Conservation (phyloP, 2,888 invertebrate genomes). For the Chrysotoxum bicinctum region DNA sequence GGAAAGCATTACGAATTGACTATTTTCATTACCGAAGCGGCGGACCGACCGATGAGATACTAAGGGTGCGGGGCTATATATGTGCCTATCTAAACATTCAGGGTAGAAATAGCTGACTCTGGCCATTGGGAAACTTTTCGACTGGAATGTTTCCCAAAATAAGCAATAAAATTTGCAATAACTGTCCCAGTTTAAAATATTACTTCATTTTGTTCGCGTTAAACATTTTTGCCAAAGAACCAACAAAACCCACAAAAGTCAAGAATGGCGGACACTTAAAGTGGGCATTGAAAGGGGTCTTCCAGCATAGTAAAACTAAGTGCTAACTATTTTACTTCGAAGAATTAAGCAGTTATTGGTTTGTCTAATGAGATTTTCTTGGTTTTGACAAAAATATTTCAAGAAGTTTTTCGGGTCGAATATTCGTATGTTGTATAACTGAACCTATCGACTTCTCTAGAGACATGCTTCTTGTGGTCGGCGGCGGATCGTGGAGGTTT, state of each 20-base stretch:
- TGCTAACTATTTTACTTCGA: conserved; percentile 58
- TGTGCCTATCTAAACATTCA: background rate
- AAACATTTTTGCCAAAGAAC: conserved; percentile 24
- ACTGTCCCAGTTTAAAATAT: conserved; percentile 72
- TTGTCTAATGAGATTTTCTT: conserved; percentile 80
- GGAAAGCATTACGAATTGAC: conserved; percentile 68
- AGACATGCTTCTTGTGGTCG: conserved; percentile 51
- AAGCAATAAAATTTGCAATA: conserved; percentile 72
- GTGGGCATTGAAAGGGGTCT: conserved; percentile 4
- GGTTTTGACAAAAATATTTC: conserved; percentile 72
- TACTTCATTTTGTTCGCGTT: conserved; percentile 69
- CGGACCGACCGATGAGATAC: background rate
- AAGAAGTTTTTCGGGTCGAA: conserved; percentile 25
- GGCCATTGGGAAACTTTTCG: background rate
- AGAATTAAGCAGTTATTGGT: conserved; percentile 81
- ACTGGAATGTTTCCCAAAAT: conserved; percentile 60
- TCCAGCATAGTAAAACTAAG: background rate
- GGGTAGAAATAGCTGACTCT: background rate
- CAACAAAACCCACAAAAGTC: conserved; percentile 40
- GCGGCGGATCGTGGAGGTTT: conserved; percentile 18
- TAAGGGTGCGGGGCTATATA: background rate
- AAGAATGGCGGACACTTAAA: conserved; percentile 19
- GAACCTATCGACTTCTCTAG: background rate
- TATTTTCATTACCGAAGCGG: conserved; percentile 26
- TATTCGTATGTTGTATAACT: background rate